Conservation (phyloP, 1,140 invertebrate species). For the Calephelis virginiensis region DNA sequence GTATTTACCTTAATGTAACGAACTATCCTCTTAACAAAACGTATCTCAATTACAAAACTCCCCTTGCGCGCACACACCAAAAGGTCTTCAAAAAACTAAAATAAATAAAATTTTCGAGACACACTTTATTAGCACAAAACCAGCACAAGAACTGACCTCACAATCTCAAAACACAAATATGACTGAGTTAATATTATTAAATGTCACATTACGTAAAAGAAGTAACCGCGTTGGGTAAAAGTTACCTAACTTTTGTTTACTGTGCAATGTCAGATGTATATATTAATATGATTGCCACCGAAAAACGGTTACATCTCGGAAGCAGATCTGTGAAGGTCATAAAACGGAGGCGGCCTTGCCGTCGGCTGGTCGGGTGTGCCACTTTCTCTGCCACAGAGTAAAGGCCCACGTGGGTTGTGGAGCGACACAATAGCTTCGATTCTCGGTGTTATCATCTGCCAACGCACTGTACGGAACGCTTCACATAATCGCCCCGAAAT, state of each 20-base stretch:
- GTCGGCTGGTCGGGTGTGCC: constrained; percentile 56
- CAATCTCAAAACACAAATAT: constrained; percentile 13
- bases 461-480: constrained; percentile 56
- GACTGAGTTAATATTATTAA: constrained; percentile 3
- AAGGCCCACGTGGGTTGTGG: constrained; percentile 56
- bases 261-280: background rate
- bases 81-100: background rate
- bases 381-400: constrained; percentile 54
- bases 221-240: constrained; percentile 10
- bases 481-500: constrained; percentile 62
- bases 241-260: constrained; percentile 15
- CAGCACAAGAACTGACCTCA: constrained; percentile 9
- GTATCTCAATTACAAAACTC: background rate
- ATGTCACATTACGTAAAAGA: constrained; percentile 14
- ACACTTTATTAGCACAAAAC: background rate
- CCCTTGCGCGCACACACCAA: too few species aligned
- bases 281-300: background rate
- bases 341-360: constrained; percentile 57
- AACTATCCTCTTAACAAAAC: too few species aligned
- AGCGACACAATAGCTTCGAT: constrained; percentile 50
- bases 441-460: constrained; percentile 34
- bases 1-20: too few species aligned
- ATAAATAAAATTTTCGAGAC: background rate
- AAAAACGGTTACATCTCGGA: constrained; percentile 39
- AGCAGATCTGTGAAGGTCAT: constrained; percentile 52